phyloP scores from a whole-genome alignment of 2,113 vertebrate species.

The Heptranchias perlo region DNA sequence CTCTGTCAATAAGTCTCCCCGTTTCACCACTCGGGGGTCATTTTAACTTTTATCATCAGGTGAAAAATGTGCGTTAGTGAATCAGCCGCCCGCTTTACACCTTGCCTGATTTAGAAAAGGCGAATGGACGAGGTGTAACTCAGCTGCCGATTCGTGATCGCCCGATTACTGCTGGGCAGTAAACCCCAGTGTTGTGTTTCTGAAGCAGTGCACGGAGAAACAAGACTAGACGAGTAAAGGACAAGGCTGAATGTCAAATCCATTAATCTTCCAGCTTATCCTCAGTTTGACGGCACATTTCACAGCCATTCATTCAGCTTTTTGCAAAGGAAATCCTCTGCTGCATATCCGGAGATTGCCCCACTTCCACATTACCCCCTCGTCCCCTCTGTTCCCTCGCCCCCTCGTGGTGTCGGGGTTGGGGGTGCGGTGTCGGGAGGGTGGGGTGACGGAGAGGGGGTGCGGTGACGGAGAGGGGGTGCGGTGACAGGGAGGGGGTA shows the following conservation, averaged over 20 bases:
- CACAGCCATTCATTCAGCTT: not conserved
- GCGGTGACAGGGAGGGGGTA: no score
- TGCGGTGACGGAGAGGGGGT: no score
- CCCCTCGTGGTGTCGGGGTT: no score
- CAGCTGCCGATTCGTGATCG: not conserved
- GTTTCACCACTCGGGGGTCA: not conserved
- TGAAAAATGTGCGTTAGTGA: not conserved
- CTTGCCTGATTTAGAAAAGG: not conserved
- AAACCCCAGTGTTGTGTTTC: not conserved
- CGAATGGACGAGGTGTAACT: not conserved
- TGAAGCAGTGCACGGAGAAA: not conserved
- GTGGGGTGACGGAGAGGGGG: no score
- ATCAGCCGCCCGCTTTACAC: not conserved
- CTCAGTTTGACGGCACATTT: not conserved
- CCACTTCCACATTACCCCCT: no score
- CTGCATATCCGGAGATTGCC: no score
- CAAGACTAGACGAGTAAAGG: not conserved
- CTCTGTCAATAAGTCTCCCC: not conserved
- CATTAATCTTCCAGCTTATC: not conserved
- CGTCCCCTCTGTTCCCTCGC: no score
- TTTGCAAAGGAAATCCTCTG: not conserved
- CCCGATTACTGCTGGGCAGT: no score
- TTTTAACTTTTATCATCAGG: not conserved
- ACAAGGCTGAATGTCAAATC: conserved; percentile 27
- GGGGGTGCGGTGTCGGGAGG: no score